Evolutionary conservation across 2,113 vertebrate genomes (phyloP), one percentile per base, ranked within the genome.

Genomic region (Leucopsar rothschildi): DNA sequence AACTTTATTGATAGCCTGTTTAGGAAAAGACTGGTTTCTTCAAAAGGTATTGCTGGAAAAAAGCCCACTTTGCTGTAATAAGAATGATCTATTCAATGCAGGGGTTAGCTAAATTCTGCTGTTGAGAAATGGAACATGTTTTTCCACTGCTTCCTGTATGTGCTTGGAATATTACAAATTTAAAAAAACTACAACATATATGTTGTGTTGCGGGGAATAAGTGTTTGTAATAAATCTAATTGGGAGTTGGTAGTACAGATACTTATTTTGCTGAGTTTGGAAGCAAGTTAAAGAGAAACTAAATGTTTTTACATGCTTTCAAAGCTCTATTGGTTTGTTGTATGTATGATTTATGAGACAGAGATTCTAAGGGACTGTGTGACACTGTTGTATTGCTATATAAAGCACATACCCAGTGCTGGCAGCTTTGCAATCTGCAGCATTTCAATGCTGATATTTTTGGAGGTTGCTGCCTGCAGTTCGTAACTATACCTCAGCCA

Each of bases 341-440:
- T 60, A 53, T 2, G 3, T 79, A 24, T 93, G 44, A 81, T 88
- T 89, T 81, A 73, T 4, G 37, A 85, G 89, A 85, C 29, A 82
- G 55, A 82, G 55, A 45, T 65, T 91, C 57, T 90, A 20, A 87
- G 45, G 39, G 86, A 45, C 63, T 35, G 28, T 60, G 23, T 92
- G 93, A 86, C 92, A 50, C 84, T 80, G 82, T 85, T 93, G 88
- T 95, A 82, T 84, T 95, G 82, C 80, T 96, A 96, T 95, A 96
- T 94, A 95, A 95, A 95, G 90, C 52, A 86, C 82, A 56, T 90
- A 40, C 11, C 63, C 90, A 40, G 53, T 72, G 80, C 72, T 91
- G 95, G 95, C 94, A 95, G 97, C 93, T 96, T 86, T 94, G 96
- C 84, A 92, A 95, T 97, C 93, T 90, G 81, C 87, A 96, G 92